Evolutionary conservation across 2,113 vertebrate species (phyloP).

Genomic region (Perognathus longimembris): DNA sequence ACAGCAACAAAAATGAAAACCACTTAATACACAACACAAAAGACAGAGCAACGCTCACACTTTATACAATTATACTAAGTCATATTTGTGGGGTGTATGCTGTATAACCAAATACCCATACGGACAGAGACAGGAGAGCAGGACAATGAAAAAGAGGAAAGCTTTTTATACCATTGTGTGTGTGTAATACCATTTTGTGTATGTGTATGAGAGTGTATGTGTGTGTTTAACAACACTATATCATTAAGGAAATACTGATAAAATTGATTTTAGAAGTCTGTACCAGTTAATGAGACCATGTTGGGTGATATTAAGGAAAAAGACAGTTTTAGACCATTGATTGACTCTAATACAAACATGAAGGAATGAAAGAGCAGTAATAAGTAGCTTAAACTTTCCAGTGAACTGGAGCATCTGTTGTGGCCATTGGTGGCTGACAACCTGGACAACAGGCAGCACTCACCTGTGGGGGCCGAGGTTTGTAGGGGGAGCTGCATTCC

Average conservation of each 20-base stretch:
- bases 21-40: not conserved
- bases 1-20: not conserved
- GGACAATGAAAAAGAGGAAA: not conserved
- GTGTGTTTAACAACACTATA: not conserved
- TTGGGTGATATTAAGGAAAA: not conserved
- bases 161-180: no score
- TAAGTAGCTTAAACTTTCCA: not conserved
- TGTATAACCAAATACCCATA: not conserved
- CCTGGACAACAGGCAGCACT: fast-evolving
- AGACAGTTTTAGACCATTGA: not conserved
- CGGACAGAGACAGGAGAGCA: not conserved
- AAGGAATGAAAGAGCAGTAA: not conserved
- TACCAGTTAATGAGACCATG: not conserved
- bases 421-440: fast-evolving
- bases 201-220: no score
- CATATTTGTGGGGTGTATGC: not conserved
- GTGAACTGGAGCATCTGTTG: no score
- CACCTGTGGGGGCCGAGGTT: constrained; percentile 93
- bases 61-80: not conserved
- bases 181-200: no score
- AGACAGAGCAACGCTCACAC: not conserved
- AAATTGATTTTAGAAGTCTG: not conserved
- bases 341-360: not conserved
- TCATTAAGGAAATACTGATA: not conserved
- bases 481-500: constrained; percentile 98